Conservation (phyloP, 2,113 vertebrate species). For the Eulemur rufifrons region DNA sequence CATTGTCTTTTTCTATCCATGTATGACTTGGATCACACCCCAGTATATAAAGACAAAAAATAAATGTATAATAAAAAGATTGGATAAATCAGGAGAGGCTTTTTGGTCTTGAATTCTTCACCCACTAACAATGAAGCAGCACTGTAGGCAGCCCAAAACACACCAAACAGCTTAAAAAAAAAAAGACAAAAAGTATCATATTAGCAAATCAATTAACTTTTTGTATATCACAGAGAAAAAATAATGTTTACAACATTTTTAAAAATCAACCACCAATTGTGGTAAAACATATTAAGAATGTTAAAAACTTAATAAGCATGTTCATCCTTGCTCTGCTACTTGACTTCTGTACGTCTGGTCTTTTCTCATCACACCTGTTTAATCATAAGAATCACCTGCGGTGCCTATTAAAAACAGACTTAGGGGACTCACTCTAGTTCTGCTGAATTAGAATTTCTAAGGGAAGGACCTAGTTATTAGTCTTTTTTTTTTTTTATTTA, state of each 20-base stretch:
- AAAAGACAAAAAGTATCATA: constrained; percentile 72
- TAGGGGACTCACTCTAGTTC: neutral
- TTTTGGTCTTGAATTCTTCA: constrained; percentile 99
- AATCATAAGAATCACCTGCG: neutral
- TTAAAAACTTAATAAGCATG: neutral
- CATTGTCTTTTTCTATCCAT: constrained; percentile 75
- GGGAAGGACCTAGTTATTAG: neutral
- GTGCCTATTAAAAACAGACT: neutral
- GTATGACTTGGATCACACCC: constrained; percentile 90
- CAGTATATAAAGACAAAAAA: constrained; percentile 99
- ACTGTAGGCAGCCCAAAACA: constrained; percentile 99
- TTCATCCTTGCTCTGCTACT: neutral
- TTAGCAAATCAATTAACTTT: constrained; percentile 73
- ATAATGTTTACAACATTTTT: neutral
- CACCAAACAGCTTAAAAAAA: constrained; percentile 93
- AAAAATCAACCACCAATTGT: neutral
- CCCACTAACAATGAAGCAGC: constrained; percentile 97
- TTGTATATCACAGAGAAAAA: neutral
- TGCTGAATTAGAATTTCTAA: neutral
- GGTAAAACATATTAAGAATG: constrained; percentile 9
- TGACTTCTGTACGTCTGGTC: neutral
- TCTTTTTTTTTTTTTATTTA: neutral
- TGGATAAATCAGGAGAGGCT: constrained; percentile 99
- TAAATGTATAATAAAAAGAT: constrained; percentile 99
- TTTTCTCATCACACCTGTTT: neutral